Evolutionary conservation across 2,113 vertebrate genomes (phyloP), one percentile per base, ranked within the genome.

Genomic region (Podarcis muralis): DNA sequence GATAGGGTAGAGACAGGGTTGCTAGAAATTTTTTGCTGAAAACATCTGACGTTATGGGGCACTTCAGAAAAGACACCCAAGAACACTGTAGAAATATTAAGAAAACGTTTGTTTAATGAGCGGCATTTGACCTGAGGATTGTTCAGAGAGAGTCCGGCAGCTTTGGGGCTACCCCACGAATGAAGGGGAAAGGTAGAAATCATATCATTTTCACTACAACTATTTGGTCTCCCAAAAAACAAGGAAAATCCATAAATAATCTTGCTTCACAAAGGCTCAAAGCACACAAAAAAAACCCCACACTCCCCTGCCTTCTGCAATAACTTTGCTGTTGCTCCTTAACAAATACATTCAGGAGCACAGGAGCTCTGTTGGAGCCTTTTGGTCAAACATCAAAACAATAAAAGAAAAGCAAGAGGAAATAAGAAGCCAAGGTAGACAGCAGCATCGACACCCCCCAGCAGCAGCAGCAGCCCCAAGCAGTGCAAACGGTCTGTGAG

Each of bases 31-130:
- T n/a, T n/a, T n/a, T n/a, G n/a, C n/a, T n/a, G n/a, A n/a, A n/a
- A n/a, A n/a, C 48, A 53, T 11, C 48, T 53, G 48, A 12, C 48
- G 9, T 53, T 53, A 3, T 2, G 11, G 48, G 6, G 20, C 6
- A 7, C 11, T 2, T 27, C 18, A 40, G 32, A 35, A 77, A 74
- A 81, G 65, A 48, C 66, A 8, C 2, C 0, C 37, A 30, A 71
- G 27, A 20, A 59, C 30, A 0, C 37, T 15, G 66, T 81, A 85
- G 80, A 88, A 82, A 88, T 84, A 94, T 92, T 95, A 93, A 88
- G 87, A 93, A 95, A 96, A 93, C 57, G 93, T 87, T 85, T 84
- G 53, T 97, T 96, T 97, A 96, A 96, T 95, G 81, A 92, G 90
- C 77, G 86, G 90, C 69, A 43, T 92, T 88, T 93, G 91, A 96